Evolutionary conservation across 1,140 invertebrate species (phyloP).

Genomic region (Lepidurus arcticus): DNA sequence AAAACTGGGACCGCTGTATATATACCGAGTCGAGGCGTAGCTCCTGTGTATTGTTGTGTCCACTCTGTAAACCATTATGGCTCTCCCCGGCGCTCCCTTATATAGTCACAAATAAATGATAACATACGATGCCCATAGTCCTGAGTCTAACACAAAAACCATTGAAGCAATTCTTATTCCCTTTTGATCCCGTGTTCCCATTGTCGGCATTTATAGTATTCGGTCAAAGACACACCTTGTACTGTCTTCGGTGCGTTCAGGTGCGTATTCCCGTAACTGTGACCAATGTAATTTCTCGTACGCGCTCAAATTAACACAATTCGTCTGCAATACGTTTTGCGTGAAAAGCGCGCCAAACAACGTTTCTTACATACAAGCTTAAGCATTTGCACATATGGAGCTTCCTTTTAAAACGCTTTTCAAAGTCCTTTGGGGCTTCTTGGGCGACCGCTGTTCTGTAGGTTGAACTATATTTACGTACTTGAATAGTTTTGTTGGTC

Average conservation of each 20-base stretch:
- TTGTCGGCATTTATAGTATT: neutral
- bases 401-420: neutral
- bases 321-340: neutral
- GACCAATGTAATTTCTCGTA: neutral
- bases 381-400: neutral
- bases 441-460: neutral
- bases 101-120: slow-evolving; percentile 12
- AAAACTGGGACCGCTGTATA: slow-evolving; percentile 8
- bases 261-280: slow-evolving; percentile 12
- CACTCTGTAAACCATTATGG: neutral
- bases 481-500: neutral
- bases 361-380: neutral
- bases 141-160: slow-evolving; percentile 6
- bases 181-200: neutral
- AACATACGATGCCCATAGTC: neutral
- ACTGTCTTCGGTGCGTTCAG: neutral
- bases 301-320: neutral
- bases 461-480: neutral
- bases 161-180: neutral
- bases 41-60: slow-evolving; percentile 11
- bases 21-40: neutral
- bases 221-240: slow-evolving; percentile 5
- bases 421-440: neutral
- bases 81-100: neutral
- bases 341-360: neutral